phyloP scores from a whole-genome alignment of 1,140 invertebrate species.

The Dysdera silvatica region DNA sequence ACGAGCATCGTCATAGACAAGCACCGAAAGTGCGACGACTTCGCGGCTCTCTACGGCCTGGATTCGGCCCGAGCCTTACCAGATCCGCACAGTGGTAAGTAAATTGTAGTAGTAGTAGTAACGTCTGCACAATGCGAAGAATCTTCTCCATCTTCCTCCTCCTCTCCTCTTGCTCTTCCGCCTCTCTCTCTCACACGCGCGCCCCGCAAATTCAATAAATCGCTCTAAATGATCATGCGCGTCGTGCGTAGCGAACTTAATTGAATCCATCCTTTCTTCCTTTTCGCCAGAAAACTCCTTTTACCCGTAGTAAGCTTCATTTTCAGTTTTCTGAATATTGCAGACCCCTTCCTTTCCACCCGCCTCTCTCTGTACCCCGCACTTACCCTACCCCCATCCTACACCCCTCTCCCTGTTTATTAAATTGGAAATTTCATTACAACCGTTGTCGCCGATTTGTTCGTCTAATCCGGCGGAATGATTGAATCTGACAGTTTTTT shows the following conservation, averaged over 20 bases:
- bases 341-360: no score
- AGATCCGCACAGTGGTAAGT: slow-evolving; percentile 44
- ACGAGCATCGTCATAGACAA: slow-evolving; percentile 28
- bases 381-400: background rate
- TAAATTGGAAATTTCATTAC: slow-evolving; percentile 31
- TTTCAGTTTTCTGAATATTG: slow-evolving; percentile 29
- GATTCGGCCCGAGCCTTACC: slow-evolving; percentile 34
- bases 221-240: slow-evolving; percentile 28
- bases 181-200: slow-evolving; percentile 1
- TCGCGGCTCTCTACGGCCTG: slow-evolving; percentile 41
- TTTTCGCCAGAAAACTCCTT: no score
- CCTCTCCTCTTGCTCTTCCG: background rate
- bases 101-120: no score
- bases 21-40: slow-evolving; percentile 38
- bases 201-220: slow-evolving; percentile 31
- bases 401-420: slow-evolving; percentile 10
- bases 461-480: slow-evolving; percentile 24
- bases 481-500: slow-evolving; percentile 29
- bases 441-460: slow-evolving; percentile 27
- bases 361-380: no score
- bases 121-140: no score
- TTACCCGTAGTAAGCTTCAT: slow-evolving; percentile 26
- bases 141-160: no score
- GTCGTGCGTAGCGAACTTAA: slow-evolving; percentile 14
- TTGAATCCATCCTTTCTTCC: slow-evolving; percentile 28